Conservation (phyloP, 1,140 invertebrate species). For the Anastatus disparis region DNA sequence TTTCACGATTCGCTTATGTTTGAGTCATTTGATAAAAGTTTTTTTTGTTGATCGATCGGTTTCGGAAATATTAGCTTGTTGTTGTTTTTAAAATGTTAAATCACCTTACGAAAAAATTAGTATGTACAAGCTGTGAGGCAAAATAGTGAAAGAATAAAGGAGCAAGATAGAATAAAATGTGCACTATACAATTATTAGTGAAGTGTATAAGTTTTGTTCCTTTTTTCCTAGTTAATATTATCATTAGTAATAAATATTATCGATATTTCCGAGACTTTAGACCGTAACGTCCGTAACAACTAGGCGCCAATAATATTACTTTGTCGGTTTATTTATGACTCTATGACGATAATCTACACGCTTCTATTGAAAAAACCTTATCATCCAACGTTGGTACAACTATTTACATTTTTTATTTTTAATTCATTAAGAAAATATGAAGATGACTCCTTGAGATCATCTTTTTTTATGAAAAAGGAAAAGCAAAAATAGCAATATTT, state of each 20-base stretch:
- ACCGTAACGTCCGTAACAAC: conserved; percentile 16
- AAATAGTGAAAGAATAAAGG: conserved; percentile 23
- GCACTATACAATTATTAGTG: conserved; percentile 28
- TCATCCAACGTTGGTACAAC: conserved; percentile 32
- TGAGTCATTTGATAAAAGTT: conserved; percentile 23
- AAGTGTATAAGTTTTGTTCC: not conserved
- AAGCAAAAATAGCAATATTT: conserved; percentile 40
- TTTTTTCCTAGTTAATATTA: conserved; percentile 2
- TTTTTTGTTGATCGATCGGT: conserved; percentile 4
- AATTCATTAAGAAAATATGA: conserved; percentile 41
- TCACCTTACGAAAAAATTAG: conserved; percentile 22
- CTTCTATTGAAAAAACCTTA: conserved; percentile 36
- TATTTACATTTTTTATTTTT: conserved; percentile 38
- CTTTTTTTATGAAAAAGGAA: conserved; percentile 33
- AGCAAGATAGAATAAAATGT: conserved; percentile 28
- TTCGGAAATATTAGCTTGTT: conserved; percentile 15
- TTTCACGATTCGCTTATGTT: conserved; percentile 5
- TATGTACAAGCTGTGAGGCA: conserved; percentile 34
- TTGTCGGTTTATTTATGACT: not conserved
- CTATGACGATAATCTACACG: conserved; percentile 18
- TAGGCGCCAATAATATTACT: conserved; percentile 20
- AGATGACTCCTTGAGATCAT: conserved; percentile 28
- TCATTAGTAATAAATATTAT: not conserved
- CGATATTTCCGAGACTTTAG: conserved; percentile 20
- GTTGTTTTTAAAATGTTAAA: conserved; percentile 3